Conservation (phyloP, 2,888 invertebrate species). For the Orthosia gracilis region DNA sequence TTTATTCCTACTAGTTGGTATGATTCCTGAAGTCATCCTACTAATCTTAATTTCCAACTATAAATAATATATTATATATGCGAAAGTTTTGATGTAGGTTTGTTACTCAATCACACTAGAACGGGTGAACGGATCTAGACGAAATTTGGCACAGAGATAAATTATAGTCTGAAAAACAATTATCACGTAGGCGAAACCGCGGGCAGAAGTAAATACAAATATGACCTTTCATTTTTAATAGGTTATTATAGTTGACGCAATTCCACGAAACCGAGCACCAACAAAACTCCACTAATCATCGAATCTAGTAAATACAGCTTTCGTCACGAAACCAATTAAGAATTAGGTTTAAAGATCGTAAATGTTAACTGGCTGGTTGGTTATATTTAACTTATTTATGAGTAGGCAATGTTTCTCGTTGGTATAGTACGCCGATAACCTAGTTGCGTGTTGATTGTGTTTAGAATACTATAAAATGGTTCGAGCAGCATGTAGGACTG, state of each 20-base stretch:
- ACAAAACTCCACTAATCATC: conserved; percentile 21
- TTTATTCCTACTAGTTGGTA: not conserved
- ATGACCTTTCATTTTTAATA: not conserved
- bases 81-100: no score
- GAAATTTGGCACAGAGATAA: no score
- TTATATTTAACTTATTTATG: conserved; percentile 58
- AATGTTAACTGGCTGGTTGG: conserved; percentile 57
- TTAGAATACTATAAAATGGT: conserved; percentile 41
- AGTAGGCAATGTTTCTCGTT: conserved; percentile 36
- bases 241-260: not conserved
- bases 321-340: conserved; percentile 56
- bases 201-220: not conserved
- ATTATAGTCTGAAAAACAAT: no score
- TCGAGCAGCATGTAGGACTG: not conserved
- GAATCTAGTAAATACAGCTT: conserved; percentile 24
- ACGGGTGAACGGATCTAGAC: no score
- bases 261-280: not conserved
- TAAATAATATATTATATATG: no score
- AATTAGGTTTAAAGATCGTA: conserved; percentile 59
- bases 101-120: no score
- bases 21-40: not conserved
- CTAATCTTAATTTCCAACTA: no score
- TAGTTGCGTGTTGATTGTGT: conserved; percentile 52
- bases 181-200: no score
- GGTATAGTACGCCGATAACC: conserved; percentile 47